These are phyloP conservation scores for Sebastes ruberrimus DNA, from an alignment of 2,797 vertebrate genomes.

Conservation along the genomic window DNA sequence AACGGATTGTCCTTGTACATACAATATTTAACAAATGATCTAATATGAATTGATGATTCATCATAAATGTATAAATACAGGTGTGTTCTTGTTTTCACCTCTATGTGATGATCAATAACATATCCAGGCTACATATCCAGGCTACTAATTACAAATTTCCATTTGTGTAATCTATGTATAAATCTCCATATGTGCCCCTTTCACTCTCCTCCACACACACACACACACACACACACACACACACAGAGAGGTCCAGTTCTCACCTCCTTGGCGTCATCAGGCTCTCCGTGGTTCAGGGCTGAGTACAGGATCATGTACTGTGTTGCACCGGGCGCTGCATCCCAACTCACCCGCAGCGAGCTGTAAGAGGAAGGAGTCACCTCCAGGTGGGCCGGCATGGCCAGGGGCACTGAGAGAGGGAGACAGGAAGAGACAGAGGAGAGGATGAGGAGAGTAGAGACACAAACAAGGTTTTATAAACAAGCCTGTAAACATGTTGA, in stretches of 20 bases:
- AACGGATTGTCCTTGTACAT: too few relatives aligned
- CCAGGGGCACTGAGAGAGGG: constrained; percentile 81
- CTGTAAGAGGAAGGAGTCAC: constrained; percentile 86
- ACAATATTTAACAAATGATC: neutral
- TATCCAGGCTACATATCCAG: neutral
- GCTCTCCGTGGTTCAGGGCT: constrained; percentile 81
- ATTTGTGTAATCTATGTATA: neutral
- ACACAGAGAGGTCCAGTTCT: constrained; percentile 7
- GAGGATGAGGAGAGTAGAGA: neutral
- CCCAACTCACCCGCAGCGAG: constrained; percentile 87
- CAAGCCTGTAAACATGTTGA: neutral
- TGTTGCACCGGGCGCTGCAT: constrained; percentile 82
- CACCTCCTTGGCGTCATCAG: constrained; percentile 86
- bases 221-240: neutral
- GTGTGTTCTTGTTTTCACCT: neutral
- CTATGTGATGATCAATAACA: neutral
- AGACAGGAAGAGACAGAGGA: neutral
- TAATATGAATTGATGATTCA: neutral
- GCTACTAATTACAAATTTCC: too few relatives aligned
- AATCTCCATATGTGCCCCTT: neutral
- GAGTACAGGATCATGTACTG: constrained; percentile 91
- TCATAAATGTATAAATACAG: neutral
- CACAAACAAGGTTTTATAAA: neutral
- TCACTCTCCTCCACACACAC: neutral
- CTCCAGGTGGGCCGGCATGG: constrained; percentile 81